Base-by-base conservation (phyloP, 2,797 vertebrate species). In the Aeoliscus strigatus region DNA sequence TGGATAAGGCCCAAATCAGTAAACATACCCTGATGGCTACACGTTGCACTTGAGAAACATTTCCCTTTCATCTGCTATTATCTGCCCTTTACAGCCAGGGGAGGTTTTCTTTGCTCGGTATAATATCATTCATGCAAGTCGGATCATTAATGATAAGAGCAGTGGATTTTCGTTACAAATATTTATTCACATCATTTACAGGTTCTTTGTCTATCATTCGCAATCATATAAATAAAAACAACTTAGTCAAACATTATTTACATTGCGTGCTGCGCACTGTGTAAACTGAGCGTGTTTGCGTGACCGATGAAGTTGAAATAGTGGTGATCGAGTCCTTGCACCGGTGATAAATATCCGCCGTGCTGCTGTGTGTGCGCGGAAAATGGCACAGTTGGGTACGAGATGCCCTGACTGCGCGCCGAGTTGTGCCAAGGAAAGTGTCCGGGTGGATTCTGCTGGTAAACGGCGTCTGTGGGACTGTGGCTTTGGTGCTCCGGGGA, bases 251-350 rank as follows among this genome's bases (percentile, higher is more conserved):
- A 9, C 25, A 11, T 1, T 54, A 34, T 80, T 84, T 74, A 90
- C 82, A 90, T 71, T 47, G 87, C 80, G 3, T 93, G 94, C 62
- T 94, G 94, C 27, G 92, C 84, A 16, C 88, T 84, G 80, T 94
- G 92, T 69, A 97, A 79, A 70, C 87, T 89, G 31, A 94, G 93
- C 13, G 91, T 78, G 54, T 87, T 91, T 10, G 91, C 82, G 65
- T 94, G 94, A 12, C 94, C 90, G 40, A 98, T 81, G 15, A 98
- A 86, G 82, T 91, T 94, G 75, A 98, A 88, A 69, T 94, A 98
- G 67, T 94, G 94, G 41, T 93, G 90, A 71, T 94, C 92, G 49
- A 94, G 88, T 69, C 93, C 89, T 70, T 92, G 93, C 61, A 92
- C 89, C 0, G 90, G 91, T 14, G 92, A 88, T 69, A 96, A 75